A percentile compares a stretch with the other conserved stretches of the same genome.
Evolutionary conservation across 2,797 vertebrate species (phyloP).

Genomic region (Acrocephalus scirpaceus): DNA sequence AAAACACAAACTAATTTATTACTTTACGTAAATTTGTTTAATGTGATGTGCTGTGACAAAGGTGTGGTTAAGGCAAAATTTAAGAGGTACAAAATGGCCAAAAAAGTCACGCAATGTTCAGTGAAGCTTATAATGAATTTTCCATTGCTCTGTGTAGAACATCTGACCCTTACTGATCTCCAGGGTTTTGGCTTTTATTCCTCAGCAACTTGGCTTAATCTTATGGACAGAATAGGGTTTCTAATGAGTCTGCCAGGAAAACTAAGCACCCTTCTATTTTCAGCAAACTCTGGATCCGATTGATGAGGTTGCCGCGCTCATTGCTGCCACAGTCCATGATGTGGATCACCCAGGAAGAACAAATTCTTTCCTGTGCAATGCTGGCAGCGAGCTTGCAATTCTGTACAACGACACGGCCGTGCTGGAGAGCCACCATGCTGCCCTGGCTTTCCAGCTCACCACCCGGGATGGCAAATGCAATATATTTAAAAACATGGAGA

Average conservation of each 20-base stretch:
- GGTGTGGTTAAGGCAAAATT: not conserved
- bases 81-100: not conserved
- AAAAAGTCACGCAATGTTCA: not conserved
- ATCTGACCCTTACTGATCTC: constrained; percentile 34
- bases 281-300: constrained; percentile 93
- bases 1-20: not conserved
- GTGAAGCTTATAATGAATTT: constrained; percentile 20
- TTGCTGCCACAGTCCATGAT: constrained; percentile 93
- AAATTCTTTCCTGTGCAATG: constrained; percentile 96
- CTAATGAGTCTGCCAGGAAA: constrained; percentile 22
- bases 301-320: constrained; percentile 91
- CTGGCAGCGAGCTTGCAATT: constrained; percentile 90
- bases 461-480: constrained; percentile 90
- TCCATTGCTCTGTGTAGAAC: constrained; percentile 9
- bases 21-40: constrained; percentile 2
- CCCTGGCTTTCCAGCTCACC: constrained; percentile 95
- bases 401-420: constrained; percentile 95
- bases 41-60: constrained; percentile 27
- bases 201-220: constrained; percentile 31
- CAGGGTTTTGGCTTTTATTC: constrained; percentile 24
- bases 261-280: constrained; percentile 45
- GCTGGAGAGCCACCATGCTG: constrained; percentile 94
- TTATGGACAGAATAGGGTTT: constrained; percentile 20
- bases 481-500: constrained; percentile 96
- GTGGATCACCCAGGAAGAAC: constrained; percentile 96